A percentile compares a stretch with the other conserved stretches of the same genome.
These are phyloP conservation scores for Globodera ellingtonae DNA, from an alignment of 1,140 invertebrate genomes.

Conservation along the genomic window DNA sequence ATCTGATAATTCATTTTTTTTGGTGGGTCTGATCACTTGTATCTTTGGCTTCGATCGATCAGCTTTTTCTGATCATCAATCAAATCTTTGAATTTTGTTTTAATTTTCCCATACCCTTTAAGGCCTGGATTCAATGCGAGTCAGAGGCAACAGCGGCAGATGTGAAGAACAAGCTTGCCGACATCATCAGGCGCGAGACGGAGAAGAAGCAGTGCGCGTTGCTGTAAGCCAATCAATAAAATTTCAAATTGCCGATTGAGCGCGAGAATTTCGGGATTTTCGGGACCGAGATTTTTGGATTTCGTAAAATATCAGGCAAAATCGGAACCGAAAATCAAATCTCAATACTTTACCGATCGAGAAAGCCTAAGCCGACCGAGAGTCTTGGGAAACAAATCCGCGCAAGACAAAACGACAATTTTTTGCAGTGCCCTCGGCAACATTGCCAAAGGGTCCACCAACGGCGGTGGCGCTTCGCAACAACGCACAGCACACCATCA, in stretches of 20 bases:
- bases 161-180: conserved; percentile 29
- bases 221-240: conserved; percentile 19
- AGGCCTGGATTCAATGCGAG: conserved; percentile 42
- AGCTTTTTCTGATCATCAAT: too few relatives aligned
- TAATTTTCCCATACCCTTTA: neutral
- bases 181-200: conserved; percentile 43
- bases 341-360: too few relatives aligned
- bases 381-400: too few relatives aligned
- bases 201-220: conserved; percentile 40
- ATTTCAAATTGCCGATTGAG: neutral
- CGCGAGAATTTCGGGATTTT: neutral
- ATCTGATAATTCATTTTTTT: too few relatives aligned
- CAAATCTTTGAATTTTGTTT: too few relatives aligned
- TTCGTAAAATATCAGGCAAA: too few relatives aligned
- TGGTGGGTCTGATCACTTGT: too few relatives aligned
- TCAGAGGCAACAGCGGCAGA: conserved; percentile 34
- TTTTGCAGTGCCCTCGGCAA: neutral
- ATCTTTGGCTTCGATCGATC: too few relatives aligned
- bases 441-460: conserved; percentile 3
- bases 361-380: too few relatives aligned
- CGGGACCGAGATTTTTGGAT: too few relatives aligned
- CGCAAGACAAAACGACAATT: too few relatives aligned
- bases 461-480: neutral
- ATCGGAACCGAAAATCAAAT: too few relatives aligned
- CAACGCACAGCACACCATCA: neutral